Base-by-base conservation (phyloP, 2,113 vertebrate genomes). In the Sinocyclocheilus anophthalmus region DNA sequence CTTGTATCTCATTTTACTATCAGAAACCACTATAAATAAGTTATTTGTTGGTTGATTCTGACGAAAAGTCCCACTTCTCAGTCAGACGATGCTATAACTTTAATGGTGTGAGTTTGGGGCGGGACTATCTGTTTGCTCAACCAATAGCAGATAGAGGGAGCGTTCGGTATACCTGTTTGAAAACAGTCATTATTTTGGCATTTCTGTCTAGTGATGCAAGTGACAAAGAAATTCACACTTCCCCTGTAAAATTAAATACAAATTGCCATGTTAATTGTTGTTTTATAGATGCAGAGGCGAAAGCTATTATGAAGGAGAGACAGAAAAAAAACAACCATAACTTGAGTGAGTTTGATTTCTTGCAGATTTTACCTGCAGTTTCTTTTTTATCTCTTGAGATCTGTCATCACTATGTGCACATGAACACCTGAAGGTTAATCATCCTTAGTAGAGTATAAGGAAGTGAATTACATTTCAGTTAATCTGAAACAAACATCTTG, bases 251-350 rank as follows among this genome's bases (percentile, higher is more conserved):
- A 12, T 45, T 13, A n/a, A 65, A 26, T 57, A 45, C 0, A 45
- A 45, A 1, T 75, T 3, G 53, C 30, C 10, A 33, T 82, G 4
- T 45, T 76, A n/a, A 48, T 20, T 84, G 5, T 90, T 83, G 20
- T 24, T 65, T 61, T 26, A 73, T 5, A 77, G 77, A 39, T n/a
- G 93, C 92, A 0, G 96, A 97, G 57, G 90, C 93, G 10, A 97
- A 97, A 92, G 95, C 95, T 11, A 80, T 98, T 57, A 91, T 96
- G 57, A 97, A 97, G 90, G 97, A 97, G 55, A 90, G 97, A 6
- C 97, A 97, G 91, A 98, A 98, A 92, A 98, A 97, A 86, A 96
- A 98, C 94, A 97, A 96, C 91, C 97, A 98, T 91, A 97, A 98
- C 90, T 93, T 97, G 13, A 97, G 97, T 97, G 93, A 96, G 96